A percentile compares a stretch with the other conserved stretches of the same genome.
phyloP scores from a whole-genome alignment of 1,140 invertebrate genomes.

The Penaeus vannamei region DNA sequence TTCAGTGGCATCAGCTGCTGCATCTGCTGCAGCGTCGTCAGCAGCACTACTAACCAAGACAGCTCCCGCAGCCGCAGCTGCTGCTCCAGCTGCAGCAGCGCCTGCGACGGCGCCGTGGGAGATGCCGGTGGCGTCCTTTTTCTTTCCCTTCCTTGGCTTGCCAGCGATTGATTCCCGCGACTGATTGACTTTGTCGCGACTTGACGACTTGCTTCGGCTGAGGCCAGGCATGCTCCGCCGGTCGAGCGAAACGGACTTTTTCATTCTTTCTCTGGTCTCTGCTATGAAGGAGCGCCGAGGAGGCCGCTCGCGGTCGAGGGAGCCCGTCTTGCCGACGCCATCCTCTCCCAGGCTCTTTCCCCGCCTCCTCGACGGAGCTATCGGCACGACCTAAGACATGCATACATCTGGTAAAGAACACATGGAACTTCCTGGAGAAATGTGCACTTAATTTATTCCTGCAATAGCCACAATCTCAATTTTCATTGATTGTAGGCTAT shows the following conservation, averaged over 20 bases:
- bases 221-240: background rate
- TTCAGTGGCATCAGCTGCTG: background rate
- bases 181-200: background rate
- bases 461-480: too few species aligned
- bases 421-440: too few species aligned
- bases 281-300: conserved; percentile 32
- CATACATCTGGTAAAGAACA: too few species aligned
- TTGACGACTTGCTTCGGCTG: background rate
- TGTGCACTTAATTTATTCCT: too few species aligned
- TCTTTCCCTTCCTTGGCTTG: background rate
- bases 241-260: conserved; percentile 35
- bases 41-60: background rate
- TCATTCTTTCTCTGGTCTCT: conserved; percentile 32
- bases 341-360: conserved; percentile 10
- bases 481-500: too few species aligned
- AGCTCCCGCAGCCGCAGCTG: conserved; percentile 1
- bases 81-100: conserved; percentile 19
- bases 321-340: background rate
- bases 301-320: conserved; percentile 21
- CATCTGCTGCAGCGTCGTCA: conserved; percentile 4
- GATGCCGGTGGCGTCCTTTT: background rate
- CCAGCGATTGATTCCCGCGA: background rate
- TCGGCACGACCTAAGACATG: conserved; percentile 21
- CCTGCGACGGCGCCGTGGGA: background rate
- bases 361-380: background rate